Evolutionary conservation across 2,888 invertebrate species (phyloP).

Genomic region (Erebia palarica): DNA sequence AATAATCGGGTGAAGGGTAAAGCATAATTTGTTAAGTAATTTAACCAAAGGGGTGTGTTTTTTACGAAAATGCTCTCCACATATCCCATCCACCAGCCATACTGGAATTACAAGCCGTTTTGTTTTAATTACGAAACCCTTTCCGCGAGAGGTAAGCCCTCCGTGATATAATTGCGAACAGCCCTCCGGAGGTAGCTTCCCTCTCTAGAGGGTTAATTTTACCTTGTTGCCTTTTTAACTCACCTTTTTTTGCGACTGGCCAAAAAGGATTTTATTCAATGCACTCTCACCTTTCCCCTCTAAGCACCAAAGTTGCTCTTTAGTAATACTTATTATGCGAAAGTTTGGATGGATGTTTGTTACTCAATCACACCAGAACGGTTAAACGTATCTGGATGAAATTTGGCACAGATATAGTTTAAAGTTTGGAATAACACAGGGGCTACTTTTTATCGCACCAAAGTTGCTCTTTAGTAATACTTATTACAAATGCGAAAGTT

Average conservation of each 20-base stretch:
- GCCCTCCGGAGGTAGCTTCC: conserved; percentile 32
- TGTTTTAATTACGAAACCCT: conserved; percentile 41
- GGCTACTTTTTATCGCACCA: no score
- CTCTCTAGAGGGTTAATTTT: background rate
- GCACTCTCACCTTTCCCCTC: background rate
- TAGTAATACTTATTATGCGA: no score
- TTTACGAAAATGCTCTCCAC: conserved; percentile 4
- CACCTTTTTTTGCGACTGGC: background rate
- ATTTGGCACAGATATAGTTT: no score
- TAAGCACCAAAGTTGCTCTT: no score
- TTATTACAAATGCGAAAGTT: no score
- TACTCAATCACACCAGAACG: no score
- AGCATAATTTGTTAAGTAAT: background rate
- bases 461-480: no score
- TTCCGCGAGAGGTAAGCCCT: conserved; percentile 32
- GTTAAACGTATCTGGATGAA: no score
- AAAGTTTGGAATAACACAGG: no score
- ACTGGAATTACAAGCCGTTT: conserved; percentile 35
- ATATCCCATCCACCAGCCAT: conserved; percentile 17
- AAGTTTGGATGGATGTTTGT: no score
- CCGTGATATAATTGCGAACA: conserved; percentile 40
- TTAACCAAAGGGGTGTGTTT: background rate
- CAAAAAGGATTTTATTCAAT: background rate
- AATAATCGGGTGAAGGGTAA: no score
- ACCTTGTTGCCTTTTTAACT: background rate